Evolutionary conservation across 2,888 invertebrate species (phyloP).

Genomic region (Diplolepis rosae): DNA sequence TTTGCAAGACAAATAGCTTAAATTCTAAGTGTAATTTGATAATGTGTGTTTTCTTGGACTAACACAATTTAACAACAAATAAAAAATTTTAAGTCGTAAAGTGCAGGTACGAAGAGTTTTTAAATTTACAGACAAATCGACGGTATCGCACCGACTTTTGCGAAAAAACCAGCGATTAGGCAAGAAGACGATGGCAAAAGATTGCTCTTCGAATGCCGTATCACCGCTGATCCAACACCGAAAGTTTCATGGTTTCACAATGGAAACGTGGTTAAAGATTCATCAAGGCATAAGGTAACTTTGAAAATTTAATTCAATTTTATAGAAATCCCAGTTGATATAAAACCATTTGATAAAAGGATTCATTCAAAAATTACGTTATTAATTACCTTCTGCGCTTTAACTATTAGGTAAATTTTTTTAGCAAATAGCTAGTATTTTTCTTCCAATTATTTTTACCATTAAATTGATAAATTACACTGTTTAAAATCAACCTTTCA

Average conservation of each 20-base stretch:
- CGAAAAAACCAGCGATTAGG: slow-evolving; percentile 97
- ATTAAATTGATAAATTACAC: too few relatives aligned
- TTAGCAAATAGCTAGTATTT: too few relatives aligned
- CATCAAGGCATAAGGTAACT: slow-evolving; percentile 88
- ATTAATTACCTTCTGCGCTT: too few relatives aligned
- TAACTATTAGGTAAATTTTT: too few relatives aligned
- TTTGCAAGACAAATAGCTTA: too few relatives aligned
- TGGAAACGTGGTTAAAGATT: slow-evolving; percentile 86
- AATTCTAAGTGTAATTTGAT: background rate
- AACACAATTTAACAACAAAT: background rate
- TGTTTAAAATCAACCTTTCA: too few relatives aligned
- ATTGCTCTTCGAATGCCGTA: slow-evolving; percentile 94
- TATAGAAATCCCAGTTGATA: too few relatives aligned
- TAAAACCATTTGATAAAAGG: too few relatives aligned
- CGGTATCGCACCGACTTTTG: slow-evolving; percentile 97
- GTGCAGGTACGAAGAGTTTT: background rate
- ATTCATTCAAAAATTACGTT: too few relatives aligned
- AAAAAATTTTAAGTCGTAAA: background rate
- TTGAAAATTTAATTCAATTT: slow-evolving; percentile 13
- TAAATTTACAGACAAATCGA: slow-evolving; percentile 90
- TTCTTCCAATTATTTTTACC: too few relatives aligned
- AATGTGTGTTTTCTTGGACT: background rate
- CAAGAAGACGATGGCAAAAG: slow-evolving; percentile 97
- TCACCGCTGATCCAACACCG: slow-evolving; percentile 94
- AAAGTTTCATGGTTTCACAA: slow-evolving; percentile 93